Percentiles rank a stretch among this genome's conserved stretches.
Conservation (phyloP, 2,113 vertebrate genomes). For the Sylvilagus bachmani region DNA sequence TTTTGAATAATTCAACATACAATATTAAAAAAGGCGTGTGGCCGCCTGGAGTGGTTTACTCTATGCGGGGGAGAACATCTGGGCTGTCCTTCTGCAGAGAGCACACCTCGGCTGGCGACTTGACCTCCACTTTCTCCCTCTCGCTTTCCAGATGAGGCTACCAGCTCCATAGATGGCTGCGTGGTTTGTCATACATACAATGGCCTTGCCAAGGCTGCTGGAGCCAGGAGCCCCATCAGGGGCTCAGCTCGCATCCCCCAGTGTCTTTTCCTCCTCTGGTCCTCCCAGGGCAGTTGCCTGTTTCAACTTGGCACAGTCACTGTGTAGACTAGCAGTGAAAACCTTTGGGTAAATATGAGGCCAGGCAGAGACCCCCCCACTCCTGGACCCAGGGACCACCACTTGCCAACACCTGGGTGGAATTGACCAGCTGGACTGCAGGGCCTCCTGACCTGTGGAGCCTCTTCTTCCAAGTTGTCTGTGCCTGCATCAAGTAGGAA, state of each 20-base stretch:
- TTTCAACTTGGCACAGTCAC: not conserved
- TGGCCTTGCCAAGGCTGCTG: not conserved
- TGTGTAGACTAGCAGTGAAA: not conserved
- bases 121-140: not conserved
- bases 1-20: conserved; percentile 77
- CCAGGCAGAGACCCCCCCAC: not conserved
- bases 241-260: not conserved
- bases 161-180: not conserved
- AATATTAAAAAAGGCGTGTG: conserved; percentile 58
- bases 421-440: not conserved
- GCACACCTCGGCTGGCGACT: rapidly evolving
- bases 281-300: not conserved
- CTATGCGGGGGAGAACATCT: not conserved
- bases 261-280: not conserved
- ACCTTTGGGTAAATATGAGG: not conserved
- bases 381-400: not conserved
- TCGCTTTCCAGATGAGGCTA: rapidly evolving
- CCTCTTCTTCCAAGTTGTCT: too few relatives aligned
- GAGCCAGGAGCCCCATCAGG: not conserved
- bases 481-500: not conserved
- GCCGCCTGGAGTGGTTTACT: conserved; percentile 27
- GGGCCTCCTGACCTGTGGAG: not conserved
- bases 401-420: not conserved
- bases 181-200: not conserved
- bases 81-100: not conserved